Evolutionary conservation across 2,113 vertebrate genomes (phyloP).

Genomic region (Propithecus coquereli): DNA sequence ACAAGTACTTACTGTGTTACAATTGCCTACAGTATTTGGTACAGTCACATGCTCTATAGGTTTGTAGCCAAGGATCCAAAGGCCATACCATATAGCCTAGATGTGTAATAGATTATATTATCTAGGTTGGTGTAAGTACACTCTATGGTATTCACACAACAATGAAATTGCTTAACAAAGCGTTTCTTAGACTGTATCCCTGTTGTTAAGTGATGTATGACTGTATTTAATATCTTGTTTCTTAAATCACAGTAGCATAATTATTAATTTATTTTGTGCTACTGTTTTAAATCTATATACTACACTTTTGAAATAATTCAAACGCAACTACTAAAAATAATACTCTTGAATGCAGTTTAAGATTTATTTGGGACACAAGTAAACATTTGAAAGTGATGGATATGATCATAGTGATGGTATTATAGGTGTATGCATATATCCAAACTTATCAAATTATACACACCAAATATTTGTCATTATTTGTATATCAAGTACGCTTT

Average conservation of each 20-base stretch:
- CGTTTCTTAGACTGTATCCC: no score
- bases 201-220: neutral
- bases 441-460: neutral
- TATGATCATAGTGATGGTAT: neutral
- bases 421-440: neutral
- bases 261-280: neutral
- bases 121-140: no score
- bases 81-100: no score
- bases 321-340: neutral
- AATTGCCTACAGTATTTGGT: no score
- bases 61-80: no score
- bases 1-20: neutral
- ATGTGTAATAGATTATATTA: no score
- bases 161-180: no score
- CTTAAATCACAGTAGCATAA: neutral
- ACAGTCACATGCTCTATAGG: no score
- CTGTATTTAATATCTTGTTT: neutral
- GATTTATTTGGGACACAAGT: neutral
- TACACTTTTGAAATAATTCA: neutral
- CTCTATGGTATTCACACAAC: no score
- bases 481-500: neutral
- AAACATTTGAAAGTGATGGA: neutral
- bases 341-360: neutral
- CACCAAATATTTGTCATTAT: neutral
- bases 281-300: neutral